Percentiles rank a stretch among this genome's conserved stretches.
These are phyloP conservation scores for Aphelocoma californica DNA, from an alignment of 2,797 vertebrate species.

Conservation along the genomic window DNA sequence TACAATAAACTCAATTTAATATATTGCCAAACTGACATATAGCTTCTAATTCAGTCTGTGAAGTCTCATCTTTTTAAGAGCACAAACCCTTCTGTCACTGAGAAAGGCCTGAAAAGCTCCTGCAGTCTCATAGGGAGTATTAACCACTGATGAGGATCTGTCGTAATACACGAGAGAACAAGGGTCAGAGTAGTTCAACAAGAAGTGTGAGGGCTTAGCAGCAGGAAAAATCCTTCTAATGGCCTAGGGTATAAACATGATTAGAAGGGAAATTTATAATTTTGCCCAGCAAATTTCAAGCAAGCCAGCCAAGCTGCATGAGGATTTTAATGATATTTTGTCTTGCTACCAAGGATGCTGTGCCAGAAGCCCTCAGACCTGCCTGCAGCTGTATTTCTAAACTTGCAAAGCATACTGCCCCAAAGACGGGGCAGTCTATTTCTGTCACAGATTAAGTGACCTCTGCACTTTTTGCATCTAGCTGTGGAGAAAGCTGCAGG, in stretches of 20 bases:
- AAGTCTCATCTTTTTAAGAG: background rate
- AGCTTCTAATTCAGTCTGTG: background rate
- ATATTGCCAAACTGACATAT: background rate
- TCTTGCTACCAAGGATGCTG: background rate
- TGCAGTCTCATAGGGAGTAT: background rate
- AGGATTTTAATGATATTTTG: slow-evolving; percentile 28
- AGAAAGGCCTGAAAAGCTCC: background rate
- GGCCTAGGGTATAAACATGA: slow-evolving; percentile 20
- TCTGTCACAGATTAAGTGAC: slow-evolving; percentile 59
- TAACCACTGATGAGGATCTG: slow-evolving; percentile 34
- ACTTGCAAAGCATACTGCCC: slow-evolving; percentile 19
- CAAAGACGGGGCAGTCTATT: slow-evolving; percentile 27
- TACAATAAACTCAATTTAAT: slow-evolving; percentile 10
- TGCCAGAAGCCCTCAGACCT: background rate
- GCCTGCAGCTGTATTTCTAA: background rate
- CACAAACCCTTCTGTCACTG: background rate
- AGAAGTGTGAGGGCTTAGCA: slow-evolving; percentile 35
- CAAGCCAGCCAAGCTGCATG: background rate
- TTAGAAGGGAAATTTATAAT: slow-evolving; percentile 40
- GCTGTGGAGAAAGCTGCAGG: slow-evolving; percentile 46
- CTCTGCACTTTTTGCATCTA: slow-evolving; percentile 18
- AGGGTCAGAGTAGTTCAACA: slow-evolving; percentile 17
- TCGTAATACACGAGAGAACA: slow-evolving; percentile 18
- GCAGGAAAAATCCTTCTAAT: slow-evolving; percentile 41
- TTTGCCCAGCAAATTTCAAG: slow-evolving; percentile 30